Conservation (phyloP, 2,888 invertebrate genomes). For the Tetranychus truncatus region DNA sequence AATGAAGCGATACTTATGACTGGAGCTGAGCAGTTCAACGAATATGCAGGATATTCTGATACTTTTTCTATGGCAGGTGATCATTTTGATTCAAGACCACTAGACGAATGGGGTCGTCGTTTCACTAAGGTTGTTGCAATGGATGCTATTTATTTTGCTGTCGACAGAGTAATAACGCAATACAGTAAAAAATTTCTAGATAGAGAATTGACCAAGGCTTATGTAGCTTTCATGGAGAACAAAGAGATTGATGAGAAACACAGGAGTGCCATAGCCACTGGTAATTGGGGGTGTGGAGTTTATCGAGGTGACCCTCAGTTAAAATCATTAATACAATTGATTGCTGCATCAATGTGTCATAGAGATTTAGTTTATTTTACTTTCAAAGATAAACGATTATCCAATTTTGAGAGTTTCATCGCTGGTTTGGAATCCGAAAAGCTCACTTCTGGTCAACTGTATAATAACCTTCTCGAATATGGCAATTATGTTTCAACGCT, state of each 20-base stretch:
- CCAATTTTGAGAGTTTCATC: constrained; percentile 29
- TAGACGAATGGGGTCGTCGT: constrained; percentile 34
- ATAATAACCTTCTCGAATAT: not conserved
- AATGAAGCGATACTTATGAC: constrained; percentile 66
- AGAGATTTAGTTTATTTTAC: constrained; percentile 65
- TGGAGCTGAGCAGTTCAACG: constrained; percentile 60
- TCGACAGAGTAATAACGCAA: constrained; percentile 41
- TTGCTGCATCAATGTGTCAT: constrained; percentile 30
- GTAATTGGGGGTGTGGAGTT: constrained; percentile 59
- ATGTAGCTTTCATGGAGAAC: constrained; percentile 30
- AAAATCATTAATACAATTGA: constrained; percentile 27
- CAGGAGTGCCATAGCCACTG: constrained; percentile 50
- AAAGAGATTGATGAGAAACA: constrained; percentile 15
- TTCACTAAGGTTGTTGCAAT: constrained; percentile 52
- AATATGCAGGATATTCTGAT: constrained; percentile 58
- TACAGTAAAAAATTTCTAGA: constrained; percentile 33
- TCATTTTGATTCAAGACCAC: constrained; percentile 40
- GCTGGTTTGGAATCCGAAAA: not conserved
- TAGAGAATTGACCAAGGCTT: constrained; percentile 70
- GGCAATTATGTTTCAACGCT: not conserved
- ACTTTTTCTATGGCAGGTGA: constrained; percentile 60
- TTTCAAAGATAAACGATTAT: constrained; percentile 49
- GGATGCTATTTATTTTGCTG: constrained; percentile 51
- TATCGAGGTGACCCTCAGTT: constrained; percentile 25
- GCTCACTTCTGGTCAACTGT: constrained; percentile 10